Evolutionary conservation across 2,888 invertebrate genomes (phyloP).

Genomic region (Prenolepis imparis): DNA sequence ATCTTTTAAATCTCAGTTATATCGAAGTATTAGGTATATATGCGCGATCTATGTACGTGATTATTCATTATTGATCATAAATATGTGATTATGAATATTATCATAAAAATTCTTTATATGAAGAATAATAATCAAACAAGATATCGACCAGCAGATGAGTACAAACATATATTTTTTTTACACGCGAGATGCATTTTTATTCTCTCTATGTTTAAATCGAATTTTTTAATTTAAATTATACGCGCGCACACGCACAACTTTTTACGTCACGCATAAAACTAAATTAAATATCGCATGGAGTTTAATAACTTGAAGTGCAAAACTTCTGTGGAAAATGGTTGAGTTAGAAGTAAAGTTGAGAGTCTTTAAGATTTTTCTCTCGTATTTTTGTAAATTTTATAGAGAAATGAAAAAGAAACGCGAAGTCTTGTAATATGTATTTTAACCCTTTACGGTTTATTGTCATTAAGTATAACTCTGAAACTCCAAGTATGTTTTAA

Average conservation of each 20-base stretch:
- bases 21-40: not conserved
- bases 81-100: not conserved
- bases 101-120: not conserved
- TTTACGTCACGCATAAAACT: not conserved
- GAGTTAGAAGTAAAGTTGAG: not conserved
- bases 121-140: not conserved
- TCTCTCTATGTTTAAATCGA: not conserved
- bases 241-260: not conserved
- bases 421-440: not conserved
- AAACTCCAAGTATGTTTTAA: not conserved
- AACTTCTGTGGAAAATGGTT: not conserved
- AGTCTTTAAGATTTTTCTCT: not conserved
- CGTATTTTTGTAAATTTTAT: not conserved
- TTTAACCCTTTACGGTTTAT: not conserved
- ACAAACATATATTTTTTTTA: not conserved
- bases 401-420: not conserved
- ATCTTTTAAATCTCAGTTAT: not conserved
- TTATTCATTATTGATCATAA: no score
- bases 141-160: not conserved
- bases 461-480: not conserved
- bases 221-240: constrained; percentile 2
- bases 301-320: not conserved
- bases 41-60: not conserved
- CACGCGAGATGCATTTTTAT: not conserved
- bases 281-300: constrained; percentile 8